Evolutionary conservation across 2,113 vertebrate species (phyloP).

Genomic region (Elachura formosa): DNA sequence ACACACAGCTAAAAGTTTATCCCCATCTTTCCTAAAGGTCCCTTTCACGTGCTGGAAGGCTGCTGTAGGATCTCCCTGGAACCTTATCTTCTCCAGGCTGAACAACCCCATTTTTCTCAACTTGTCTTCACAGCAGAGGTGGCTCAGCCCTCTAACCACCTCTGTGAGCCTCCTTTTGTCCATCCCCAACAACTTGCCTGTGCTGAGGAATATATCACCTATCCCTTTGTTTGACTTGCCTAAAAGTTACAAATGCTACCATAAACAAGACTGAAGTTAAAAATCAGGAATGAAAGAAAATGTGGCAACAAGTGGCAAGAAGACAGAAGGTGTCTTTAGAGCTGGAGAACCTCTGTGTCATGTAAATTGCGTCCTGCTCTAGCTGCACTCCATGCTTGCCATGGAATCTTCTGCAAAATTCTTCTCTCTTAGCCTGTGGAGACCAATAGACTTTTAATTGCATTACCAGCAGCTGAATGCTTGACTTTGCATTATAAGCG

Average conservation of each 20-base stretch:
- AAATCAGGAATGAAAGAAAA: not conserved
- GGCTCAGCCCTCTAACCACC: not conserved
- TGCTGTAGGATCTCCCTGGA: not conserved
- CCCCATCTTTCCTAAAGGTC: not conserved
- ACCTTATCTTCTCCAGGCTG: not conserved
- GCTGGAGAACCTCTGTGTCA: accelerated
- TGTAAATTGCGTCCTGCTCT: not conserved
- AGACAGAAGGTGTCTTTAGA: not conserved
- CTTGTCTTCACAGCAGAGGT: not conserved
- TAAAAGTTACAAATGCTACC: not conserved
- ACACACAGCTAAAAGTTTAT: not conserved
- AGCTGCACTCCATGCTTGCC: not conserved
- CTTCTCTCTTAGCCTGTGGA: not conserved
- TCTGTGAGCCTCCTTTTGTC: not conserved
- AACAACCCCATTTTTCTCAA: not conserved
- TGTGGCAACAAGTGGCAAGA: not conserved
- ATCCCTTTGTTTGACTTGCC: not conserved
- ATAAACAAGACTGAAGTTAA: not conserved
- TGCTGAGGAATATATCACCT: not conserved
- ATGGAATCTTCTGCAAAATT: not conserved
- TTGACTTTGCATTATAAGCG: not conserved
- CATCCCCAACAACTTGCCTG: not conserved
- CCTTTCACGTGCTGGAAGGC: not conserved
- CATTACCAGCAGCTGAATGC: not conserved
- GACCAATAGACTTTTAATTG: not conserved